Evolutionary conservation across 1,140 invertebrate species (phyloP).

Genomic region (Leptopilina clavipes): DNA sequence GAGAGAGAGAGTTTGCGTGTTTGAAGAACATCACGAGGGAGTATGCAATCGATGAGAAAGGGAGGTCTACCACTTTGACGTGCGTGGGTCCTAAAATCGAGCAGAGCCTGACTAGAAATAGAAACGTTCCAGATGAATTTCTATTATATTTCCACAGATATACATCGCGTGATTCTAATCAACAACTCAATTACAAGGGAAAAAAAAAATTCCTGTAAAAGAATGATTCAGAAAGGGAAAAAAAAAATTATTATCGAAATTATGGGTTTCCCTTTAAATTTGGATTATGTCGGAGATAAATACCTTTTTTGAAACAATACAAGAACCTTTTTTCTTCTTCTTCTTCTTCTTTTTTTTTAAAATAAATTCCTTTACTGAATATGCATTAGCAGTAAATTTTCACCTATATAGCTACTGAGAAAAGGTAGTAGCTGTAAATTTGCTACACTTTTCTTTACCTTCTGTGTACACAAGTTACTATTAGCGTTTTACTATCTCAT

Average conservation of each 20-base stretch:
- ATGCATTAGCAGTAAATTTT: constrained; percentile 1
- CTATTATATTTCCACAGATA: not conserved
- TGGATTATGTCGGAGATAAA: not conserved
- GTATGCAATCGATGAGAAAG: constrained; percentile 23
- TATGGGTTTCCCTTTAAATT: too few species aligned
- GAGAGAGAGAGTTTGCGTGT: constrained; percentile 22
- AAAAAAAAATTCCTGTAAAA: not conserved
- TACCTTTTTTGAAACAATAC: not conserved
- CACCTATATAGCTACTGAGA: not conserved
- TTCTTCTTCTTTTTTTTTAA: not conserved
- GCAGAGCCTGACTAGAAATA: not conserved
- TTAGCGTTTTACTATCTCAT: not conserved
- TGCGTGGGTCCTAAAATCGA: not conserved
- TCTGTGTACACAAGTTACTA: not conserved
- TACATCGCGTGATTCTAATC: constrained; percentile 18
- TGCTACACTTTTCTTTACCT: not conserved
- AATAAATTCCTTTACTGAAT: not conserved
- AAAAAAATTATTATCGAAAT: not conserved
- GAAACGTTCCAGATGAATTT: constrained; percentile 11
- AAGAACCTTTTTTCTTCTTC: not conserved
- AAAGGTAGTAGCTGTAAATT: constrained; percentile 8
- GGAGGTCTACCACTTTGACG: constrained; percentile 13
- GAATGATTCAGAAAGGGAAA: not conserved
- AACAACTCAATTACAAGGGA: not conserved
- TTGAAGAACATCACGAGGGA: constrained; percentile 1